Conservation (phyloP, 2,113 vertebrate genomes). For the Ranitomeya imitator region DNA sequence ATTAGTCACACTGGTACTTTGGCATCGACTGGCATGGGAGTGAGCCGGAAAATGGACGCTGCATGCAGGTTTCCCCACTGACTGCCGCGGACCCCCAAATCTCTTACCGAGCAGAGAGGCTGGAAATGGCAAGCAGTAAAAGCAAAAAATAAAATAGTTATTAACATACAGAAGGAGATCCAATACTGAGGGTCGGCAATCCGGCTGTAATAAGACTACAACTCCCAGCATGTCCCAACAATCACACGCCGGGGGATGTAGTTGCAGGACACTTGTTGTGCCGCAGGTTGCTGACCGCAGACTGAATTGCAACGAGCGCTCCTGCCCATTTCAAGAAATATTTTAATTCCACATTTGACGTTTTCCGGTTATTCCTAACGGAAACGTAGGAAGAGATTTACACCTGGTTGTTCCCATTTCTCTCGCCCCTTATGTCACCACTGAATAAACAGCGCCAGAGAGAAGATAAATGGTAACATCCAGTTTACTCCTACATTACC, state of each 20-base stretch:
- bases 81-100: not conserved
- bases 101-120: slow-evolving; percentile 50
- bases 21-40: not conserved
- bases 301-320: too few species aligned
- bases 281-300: too few species aligned
- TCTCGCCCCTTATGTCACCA: too few species aligned
- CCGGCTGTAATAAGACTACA: too few species aligned
- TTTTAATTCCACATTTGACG: not conserved
- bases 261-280: too few species aligned
- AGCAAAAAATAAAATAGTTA: slow-evolving; percentile 32
- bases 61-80: not conserved
- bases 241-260: too few species aligned
- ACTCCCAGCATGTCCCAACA: too few species aligned
- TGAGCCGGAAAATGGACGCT: not conserved
- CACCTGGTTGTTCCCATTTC: not conserved
- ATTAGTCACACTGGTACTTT: not conserved
- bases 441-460: too few species aligned
- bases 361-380: not conserved
- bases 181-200: too few species aligned
- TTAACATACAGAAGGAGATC: not conserved
- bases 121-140: slow-evolving; percentile 20
- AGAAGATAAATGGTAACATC: too few species aligned
- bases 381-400: not conserved
- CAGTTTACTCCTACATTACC: not conserved
- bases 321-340: not conserved